Evolutionary conservation across 2,888 invertebrate genomes (phyloP).

Genomic region (Aporophyla nigra): DNA sequence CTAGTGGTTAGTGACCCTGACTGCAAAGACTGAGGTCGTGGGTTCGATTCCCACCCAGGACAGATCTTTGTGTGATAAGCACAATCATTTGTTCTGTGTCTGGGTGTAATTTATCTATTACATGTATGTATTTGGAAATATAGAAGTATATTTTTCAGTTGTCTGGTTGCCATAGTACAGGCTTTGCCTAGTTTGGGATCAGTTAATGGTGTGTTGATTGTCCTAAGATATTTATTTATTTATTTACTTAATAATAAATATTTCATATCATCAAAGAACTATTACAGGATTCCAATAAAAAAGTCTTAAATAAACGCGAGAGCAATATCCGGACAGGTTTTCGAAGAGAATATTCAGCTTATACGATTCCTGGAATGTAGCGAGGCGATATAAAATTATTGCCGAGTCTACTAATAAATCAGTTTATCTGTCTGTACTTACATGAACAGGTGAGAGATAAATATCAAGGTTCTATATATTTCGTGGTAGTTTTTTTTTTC

Average conservation of each 20-base stretch:
- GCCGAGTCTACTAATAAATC: constrained; percentile 76
- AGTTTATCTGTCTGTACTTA: constrained; percentile 68
- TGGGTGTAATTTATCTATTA: too few relatives aligned
- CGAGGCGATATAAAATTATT: constrained; percentile 77
- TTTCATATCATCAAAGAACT: neutral
- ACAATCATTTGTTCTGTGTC: too few relatives aligned
- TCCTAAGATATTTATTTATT: too few relatives aligned
- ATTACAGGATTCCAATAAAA: constrained; percentile 25
- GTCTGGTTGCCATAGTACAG: too few relatives aligned
- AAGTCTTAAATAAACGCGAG: constrained; percentile 31
- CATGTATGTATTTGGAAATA: too few relatives aligned
- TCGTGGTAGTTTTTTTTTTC: neutral
- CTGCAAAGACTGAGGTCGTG: too few relatives aligned
- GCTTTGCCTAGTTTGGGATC: too few relatives aligned
- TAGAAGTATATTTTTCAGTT: too few relatives aligned
- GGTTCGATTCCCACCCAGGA: too few relatives aligned
- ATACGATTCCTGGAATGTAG: constrained; percentile 75
- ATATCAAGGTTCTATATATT: neutral
- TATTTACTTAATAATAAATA: neutral
- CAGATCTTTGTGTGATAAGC: too few relatives aligned
- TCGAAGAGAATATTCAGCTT: constrained; percentile 74
- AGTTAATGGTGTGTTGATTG: too few relatives aligned
- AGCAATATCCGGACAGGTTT: constrained; percentile 43
- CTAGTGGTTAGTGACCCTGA: too few relatives aligned
- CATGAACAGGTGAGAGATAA: constrained; percentile 20